A percentile compares a stretch with the other conserved stretches of the same genome.
Conservation (phyloP, 2,888 invertebrate species). For the Osedax fenrisi region DNA sequence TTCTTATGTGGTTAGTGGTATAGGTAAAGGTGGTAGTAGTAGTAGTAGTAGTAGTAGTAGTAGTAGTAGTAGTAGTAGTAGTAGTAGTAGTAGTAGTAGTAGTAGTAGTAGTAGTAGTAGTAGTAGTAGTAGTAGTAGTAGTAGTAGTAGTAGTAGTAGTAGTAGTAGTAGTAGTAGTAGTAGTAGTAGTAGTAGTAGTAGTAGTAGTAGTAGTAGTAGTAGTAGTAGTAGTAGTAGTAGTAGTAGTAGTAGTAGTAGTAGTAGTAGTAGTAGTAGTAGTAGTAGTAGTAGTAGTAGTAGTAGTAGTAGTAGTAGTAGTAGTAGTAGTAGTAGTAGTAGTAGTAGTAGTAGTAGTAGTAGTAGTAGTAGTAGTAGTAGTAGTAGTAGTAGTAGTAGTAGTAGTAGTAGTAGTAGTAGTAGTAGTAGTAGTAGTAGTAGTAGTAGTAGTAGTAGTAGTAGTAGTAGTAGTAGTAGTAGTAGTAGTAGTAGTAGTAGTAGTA, state of each 20-base stretch:
- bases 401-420: background rate
- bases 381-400: background rate
- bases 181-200: background rate
- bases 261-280: background rate
- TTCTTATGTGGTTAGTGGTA: too few relatives aligned
- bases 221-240: background rate
- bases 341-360: background rate
- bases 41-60: background rate
- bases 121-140: background rate
- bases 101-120: background rate
- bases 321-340: background rate
- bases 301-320: background rate
- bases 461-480: background rate
- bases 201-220: background rate
- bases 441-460: background rate
- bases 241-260: background rate
- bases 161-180: background rate
- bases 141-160: background rate
- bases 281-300: background rate
- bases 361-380: background rate
- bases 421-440: background rate
- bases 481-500: background rate
- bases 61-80: background rate
- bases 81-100: background rate
- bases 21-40: too few relatives aligned